Evolutionary conservation across 2,888 invertebrate genomes (phyloP).

Genomic region (Hartigia nigra): DNA sequence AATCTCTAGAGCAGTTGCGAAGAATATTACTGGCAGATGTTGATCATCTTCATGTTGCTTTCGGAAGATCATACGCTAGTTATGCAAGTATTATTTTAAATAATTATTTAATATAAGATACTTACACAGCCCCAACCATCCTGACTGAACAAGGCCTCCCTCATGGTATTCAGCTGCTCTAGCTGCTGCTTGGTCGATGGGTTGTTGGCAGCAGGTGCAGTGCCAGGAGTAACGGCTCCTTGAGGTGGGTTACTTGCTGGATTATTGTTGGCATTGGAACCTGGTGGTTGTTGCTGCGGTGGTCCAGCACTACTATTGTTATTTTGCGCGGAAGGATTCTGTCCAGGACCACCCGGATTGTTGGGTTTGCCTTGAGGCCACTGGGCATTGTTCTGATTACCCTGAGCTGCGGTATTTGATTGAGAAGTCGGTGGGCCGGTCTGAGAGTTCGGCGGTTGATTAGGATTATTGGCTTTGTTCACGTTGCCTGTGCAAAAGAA

Average conservation of each 20-base stretch:
- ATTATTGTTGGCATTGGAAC: constrained; percentile 56
- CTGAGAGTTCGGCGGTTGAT: constrained; percentile 65
- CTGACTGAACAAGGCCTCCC: constrained; percentile 89
- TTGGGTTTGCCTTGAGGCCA: constrained; percentile 61
- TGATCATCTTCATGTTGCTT: neutral
- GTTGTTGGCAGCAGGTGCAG: constrained; percentile 68
- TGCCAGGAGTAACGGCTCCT: constrained; percentile 47
- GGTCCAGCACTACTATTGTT: constrained; percentile 54
- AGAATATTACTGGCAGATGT: neutral
- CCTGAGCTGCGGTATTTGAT: constrained; percentile 61
- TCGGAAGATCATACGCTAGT: neutral
- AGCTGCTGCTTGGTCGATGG: constrained; percentile 82
- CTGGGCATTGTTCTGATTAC: constrained; percentile 56
- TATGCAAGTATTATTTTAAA: constrained; percentile 20
- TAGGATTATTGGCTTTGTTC: constrained; percentile 67
- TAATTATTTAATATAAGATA: constrained; percentile 40
- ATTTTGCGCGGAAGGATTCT: constrained; percentile 56
- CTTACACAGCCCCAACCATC: constrained; percentile 95
- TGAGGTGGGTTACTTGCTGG: constrained; percentile 46
- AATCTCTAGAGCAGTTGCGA: neutral
- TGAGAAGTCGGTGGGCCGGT: constrained; percentile 67
- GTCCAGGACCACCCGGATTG: constrained; percentile 54
- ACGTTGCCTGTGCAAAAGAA: constrained; percentile 45
- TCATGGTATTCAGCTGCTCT: constrained; percentile 90
- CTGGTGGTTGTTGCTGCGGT: constrained; percentile 49